Evolutionary conservation across 2,113 vertebrate genomes (phyloP), one percentile per base, ranked within the genome.

Genomic region (Hepsetus odoe): DNA sequence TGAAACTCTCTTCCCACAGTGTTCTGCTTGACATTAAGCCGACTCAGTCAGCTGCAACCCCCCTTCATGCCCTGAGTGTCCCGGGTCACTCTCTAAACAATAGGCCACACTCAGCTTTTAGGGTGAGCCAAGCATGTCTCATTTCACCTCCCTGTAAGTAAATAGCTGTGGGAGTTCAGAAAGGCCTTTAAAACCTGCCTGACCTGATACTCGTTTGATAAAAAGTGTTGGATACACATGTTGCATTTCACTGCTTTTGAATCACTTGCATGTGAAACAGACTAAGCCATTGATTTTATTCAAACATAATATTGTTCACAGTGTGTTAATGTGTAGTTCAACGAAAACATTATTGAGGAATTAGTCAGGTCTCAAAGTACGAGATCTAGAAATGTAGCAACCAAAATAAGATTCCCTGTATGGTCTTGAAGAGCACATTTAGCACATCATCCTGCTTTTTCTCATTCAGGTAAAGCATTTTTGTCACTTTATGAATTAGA

Each of bases 11-110:
- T 82, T 82, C 77, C 71, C 77, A 73, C 61, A 82, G 38, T 44
- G 78, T 62, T 67, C 76, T 76, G 80, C 79, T 82, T 80, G 78
- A 86, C 83, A 84, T 83, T 83, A 81, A 82, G 76, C 56, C 64
- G 32, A 81, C 53, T 77, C 76, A 79, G 68, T 82, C 78, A 83
- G 80, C 64, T 77, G 35, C 77, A 82, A 86, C 82, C 82, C 33
- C 81, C 22, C 75, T 38, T 24, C n/a, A 14, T 75, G 80, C 67
- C 75, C 83, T 76, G 68, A 12, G 61, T 70, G 71, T 75, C 77
- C 69, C 56, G 70, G 76, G 76, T 78, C 72, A 67, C 56, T 76
- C 46, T 76, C 79, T 78, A 73, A 81, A 79, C 78, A 85, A 72
- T 40, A 56, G 59, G 32, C 76, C 55, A 67, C 42, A 51, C 73